Evolutionary conservation across 2,797 vertebrate genomes (phyloP).

Genomic region (Lepus oiostolus): DNA sequence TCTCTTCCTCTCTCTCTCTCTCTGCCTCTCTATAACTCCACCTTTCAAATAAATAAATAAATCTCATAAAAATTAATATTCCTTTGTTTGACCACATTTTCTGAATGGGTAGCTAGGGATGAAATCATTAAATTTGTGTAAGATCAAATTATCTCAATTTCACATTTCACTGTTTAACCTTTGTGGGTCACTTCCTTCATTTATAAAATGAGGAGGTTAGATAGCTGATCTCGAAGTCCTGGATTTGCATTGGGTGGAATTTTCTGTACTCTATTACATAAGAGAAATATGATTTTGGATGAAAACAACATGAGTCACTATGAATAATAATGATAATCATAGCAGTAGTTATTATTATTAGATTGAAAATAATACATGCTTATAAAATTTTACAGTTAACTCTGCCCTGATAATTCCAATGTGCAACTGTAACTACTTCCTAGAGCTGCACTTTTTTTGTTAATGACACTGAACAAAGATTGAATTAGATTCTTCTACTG

Average conservation of each 20-base stretch:
- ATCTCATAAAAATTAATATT: background rate
- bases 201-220: constrained; percentile 26
- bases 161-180: constrained; percentile 22
- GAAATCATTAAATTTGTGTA: constrained; percentile 31
- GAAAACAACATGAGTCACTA: background rate
- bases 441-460: background rate
- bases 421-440: background rate
- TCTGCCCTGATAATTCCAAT: constrained; percentile 49
- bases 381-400: constrained; percentile 35
- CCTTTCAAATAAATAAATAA: too few relatives aligned
- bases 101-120: background rate
- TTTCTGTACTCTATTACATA: background rate
- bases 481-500: constrained; percentile 55
- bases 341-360: background rate
- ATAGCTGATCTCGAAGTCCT: background rate
- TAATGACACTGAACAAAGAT: constrained; percentile 59
- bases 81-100: constrained; percentile 47
- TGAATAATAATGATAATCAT: background rate
- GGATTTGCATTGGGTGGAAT: background rate
- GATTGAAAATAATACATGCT: constrained; percentile 35
- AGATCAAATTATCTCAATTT: constrained; percentile 33
- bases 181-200: constrained; percentile 3
- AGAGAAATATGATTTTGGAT: constrained; percentile 1
- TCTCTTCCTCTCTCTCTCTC: too few relatives aligned
- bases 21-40: too few relatives aligned